Evolutionary conservation across 2,888 invertebrate genomes (phyloP), one percentile per base, ranked within the genome.

Genomic region (Oscheius myriophilus): DNA sequence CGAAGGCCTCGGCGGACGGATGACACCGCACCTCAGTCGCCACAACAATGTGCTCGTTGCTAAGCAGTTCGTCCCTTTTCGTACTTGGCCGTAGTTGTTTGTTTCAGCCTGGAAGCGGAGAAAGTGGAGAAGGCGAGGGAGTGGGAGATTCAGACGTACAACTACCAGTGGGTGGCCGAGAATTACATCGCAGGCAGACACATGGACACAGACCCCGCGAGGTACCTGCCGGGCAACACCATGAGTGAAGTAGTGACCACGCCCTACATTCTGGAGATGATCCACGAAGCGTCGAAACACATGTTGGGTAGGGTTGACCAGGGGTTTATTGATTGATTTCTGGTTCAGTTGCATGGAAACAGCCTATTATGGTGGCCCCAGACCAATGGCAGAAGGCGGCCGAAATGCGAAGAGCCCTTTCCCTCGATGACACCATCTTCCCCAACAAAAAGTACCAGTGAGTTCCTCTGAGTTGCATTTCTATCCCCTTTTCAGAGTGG

Each of bases 51-150:
- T 89, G 7, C 85, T 91, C 4, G 87, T 91, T 9, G 89, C 89
- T 69, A 89, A 89, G 78, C 85, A 83, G 89, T 89, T 74, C 82
- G 82, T 77, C 45, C 23, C 49, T 51, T 25, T 21, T 62, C 16
- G 33, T n/a, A 21, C 25, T 1, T 62, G 16, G 18, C 33, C 14
- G 51, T 18, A 21, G 16, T 41, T 18, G 25, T 39, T 39, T 63
- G 7, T 41, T 68, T 1, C 45, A 63, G 68, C 11, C 25, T 26
- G 7, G 55, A n/a, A n/a, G 57, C 39, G 26, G 90, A 90, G 76
- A 97, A 97, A 88, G 94, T 92, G 88, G 90, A 91, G 73, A 93
- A 93, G 80, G 96, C 97, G 0, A 91, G 93, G 58, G 95, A 96
- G 87, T 95, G 94, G 94, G 92, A 91, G 82, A 92, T 93, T 46